phyloP scores from a whole-genome alignment of 2,113 vertebrate genomes.

The Amphiprion ocellaris region DNA sequence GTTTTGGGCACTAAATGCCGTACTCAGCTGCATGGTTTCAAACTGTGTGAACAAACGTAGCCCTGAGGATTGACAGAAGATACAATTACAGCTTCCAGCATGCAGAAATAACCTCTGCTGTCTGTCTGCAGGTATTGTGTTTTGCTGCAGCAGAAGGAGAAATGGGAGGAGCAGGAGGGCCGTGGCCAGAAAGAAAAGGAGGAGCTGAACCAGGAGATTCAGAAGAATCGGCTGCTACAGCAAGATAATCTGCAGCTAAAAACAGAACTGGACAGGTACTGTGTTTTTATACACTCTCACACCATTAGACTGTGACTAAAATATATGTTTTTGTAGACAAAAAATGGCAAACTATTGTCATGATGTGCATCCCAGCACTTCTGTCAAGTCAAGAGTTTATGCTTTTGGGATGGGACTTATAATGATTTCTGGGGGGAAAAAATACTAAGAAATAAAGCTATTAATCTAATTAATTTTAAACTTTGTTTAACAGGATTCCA shows the following conservation, averaged over 20 bases:
- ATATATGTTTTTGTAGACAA: no score
- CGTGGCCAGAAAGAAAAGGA: conserved; percentile 70
- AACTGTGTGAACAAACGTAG: background rate
- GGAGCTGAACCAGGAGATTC: conserved; percentile 67
- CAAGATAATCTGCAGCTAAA: conserved; percentile 79
- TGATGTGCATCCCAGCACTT: no score
- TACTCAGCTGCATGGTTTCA: no score
- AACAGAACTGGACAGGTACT: conserved; percentile 72
- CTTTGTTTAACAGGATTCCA: no score
- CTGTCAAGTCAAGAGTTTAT: no score
- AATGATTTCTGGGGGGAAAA: no score
- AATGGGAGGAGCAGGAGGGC: conserved; percentile 73
- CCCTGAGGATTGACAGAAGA: no score
- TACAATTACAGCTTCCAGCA: background rate
- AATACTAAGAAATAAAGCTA: no score
- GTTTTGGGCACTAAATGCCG: no score
- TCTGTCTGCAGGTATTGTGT: conserved; percentile 61
- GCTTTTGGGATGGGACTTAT: no score
- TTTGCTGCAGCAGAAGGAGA: conserved; percentile 72
- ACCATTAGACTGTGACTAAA: background rate
- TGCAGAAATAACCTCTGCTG: background rate
- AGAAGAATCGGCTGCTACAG: conserved; percentile 72
- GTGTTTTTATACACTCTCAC: background rate
- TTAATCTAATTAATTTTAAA: no score
- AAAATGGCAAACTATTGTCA: no score